Evolutionary conservation across 2,113 vertebrate genomes (phyloP), one percentile per base, ranked within the genome.

Genomic region (Regulus satrapa): DNA sequence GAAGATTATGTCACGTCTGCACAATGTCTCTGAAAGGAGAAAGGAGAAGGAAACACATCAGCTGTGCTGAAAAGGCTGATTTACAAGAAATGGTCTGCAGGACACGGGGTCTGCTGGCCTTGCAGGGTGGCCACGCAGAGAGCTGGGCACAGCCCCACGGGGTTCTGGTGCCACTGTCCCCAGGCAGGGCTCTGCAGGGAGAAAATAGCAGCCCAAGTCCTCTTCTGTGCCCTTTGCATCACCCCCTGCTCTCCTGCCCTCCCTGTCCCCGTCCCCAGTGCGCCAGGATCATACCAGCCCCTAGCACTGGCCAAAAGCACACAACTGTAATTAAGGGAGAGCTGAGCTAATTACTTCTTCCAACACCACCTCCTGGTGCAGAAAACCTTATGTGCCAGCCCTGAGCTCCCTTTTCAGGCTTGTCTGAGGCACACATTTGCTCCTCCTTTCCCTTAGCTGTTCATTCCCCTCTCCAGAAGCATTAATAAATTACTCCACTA

Each of bases 41-140:
- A 97, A 89, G 56, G 61, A 94, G 96, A 96, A 97, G 87, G 32
- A 92, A 89, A 20, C 17, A 48, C 56, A 54, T 4, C 18, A 43
- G 23, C 63, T 51, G n/a, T 63, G 77, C 56, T 67, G 81, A 78
- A 32, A 16, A 4, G 5, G 18, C 49, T 51, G 52, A 2, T 91
- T 73, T 80, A 59, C 20, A 76, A 86, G 86, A 75, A 48, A 41
- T n/a, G 21, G 14, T 20, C 41, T 59, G 43, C 18, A 78, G 43
- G 32, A 40, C 23, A 4, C 1, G 1, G 4, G 7, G 15, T 62
- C 51, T 49, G 66, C 23, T 66, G n/a, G 32, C 38, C 43, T 71
- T 43, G 32, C 45, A 55, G 45, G 26, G 34, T 34, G 43, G 20
- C 17, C 32, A 4, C 1, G 4, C 3, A 4, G 71, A 19, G 52